Evolutionary conservation across 2,888 invertebrate species (phyloP).

Genomic region (Chymomyza caudatula): DNA sequence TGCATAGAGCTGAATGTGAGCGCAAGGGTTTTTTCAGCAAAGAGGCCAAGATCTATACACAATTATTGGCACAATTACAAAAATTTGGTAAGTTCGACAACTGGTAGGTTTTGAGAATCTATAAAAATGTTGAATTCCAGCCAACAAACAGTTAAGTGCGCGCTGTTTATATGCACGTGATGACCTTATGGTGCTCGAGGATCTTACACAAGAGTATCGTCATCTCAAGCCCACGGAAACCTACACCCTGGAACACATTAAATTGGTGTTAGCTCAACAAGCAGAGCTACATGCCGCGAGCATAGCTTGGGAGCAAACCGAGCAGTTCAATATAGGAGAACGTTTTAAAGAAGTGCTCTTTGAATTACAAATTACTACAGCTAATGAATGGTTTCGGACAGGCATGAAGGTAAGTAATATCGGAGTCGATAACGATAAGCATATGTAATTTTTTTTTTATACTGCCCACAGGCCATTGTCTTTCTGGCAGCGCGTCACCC

Average conservation of each 20-base stretch:
- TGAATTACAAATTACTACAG: conserved; percentile 51
- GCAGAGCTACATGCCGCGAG: conserved; percentile 68
- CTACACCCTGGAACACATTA: conserved; percentile 49
- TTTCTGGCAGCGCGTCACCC: conserved; percentile 62
- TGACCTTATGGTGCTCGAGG: conserved; percentile 71
- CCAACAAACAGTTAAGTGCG: conserved; percentile 53
- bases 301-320: conserved; percentile 67
- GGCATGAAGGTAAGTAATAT: conserved; percentile 64
- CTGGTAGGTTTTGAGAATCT: not conserved
- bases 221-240: conserved; percentile 43
- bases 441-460: not conserved
- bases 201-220: conserved; percentile 49
- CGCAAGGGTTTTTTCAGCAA: conserved; percentile 69
- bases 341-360: conserved; percentile 44
- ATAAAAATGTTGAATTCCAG: conserved; percentile 24
- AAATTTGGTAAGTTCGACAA: conserved; percentile 54
- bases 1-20: conserved; percentile 60
- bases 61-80: conserved; percentile 67
- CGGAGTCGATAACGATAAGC: not conserved
- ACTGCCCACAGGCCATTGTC: conserved; percentile 57
- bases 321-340: conserved; percentile 55
- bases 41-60: conserved; percentile 58
- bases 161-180: conserved; percentile 58
- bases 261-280: conserved; percentile 55
- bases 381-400: conserved; percentile 65